A percentile compares a stretch with the other conserved stretches of the same genome.
Evolutionary conservation across 1,140 invertebrate genomes (phyloP).

Genomic region (Aphaenogaster rudis): DNA sequence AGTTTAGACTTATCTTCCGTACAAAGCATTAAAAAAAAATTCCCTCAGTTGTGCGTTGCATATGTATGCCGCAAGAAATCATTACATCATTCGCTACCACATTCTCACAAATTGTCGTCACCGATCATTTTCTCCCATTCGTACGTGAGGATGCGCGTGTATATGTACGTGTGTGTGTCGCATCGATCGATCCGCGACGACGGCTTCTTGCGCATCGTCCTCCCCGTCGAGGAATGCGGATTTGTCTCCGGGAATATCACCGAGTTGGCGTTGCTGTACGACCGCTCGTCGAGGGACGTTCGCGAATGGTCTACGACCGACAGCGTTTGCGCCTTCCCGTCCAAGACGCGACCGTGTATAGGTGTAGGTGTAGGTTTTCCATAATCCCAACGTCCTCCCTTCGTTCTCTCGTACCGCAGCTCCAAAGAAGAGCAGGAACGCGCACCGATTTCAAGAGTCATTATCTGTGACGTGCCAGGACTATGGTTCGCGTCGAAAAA

Average conservation of each 20-base stretch:
- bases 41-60: too few species aligned
- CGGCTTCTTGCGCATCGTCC: conserved; percentile 56
- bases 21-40: background rate
- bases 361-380: conserved; percentile 55
- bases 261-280: conserved; percentile 30
- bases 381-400: conserved; percentile 41
- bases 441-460: conserved; percentile 47
- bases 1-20: background rate
- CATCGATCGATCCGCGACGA: conserved; percentile 59
- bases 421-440: conserved; percentile 60
- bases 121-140: conserved; percentile 49
- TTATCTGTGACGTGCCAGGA: conserved; percentile 72
- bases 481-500: conserved; percentile 69
- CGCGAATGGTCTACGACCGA: background rate
- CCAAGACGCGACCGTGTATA: background rate
- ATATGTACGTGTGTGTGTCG: background rate
- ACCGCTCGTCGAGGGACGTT: conserved; percentile 11
- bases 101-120: conserved; percentile 62
- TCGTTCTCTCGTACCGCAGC: background rate
- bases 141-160: background rate
- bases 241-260: conserved; percentile 66
- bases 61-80: conserved; percentile 23
- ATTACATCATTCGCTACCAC: background rate
- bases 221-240: conserved; percentile 58
- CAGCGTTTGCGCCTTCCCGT: background rate